A percentile compares a stretch with the other conserved stretches of the same genome.
These are phyloP conservation scores for Phragmatobia fuliginosa DNA, from an alignment of 2,888 invertebrate species.

Conservation along the genomic window DNA sequence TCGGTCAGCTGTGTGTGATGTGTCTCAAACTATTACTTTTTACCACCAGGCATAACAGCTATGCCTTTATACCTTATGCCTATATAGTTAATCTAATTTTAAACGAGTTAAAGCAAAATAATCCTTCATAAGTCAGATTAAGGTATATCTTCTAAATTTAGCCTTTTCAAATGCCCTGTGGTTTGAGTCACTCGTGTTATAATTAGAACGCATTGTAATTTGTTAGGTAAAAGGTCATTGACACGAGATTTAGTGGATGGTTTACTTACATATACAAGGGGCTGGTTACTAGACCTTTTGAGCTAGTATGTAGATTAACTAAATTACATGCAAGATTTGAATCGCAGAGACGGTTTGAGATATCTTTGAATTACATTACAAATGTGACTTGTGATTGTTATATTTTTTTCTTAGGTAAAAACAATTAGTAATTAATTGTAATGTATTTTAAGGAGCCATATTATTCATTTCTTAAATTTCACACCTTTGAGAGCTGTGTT, in stretches of 20 bases:
- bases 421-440: too few relatives aligned
- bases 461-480: too few relatives aligned
- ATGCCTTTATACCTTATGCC: neutral
- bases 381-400: neutral
- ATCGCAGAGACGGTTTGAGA: neutral
- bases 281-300: neutral
- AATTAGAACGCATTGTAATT: neutral
- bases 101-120: neutral
- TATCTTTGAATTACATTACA: conserved; percentile 1
- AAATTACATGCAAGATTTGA: neutral
- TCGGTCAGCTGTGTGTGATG: neutral
- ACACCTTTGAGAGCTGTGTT: too few relatives aligned
- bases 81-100: neutral
- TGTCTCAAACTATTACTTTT: neutral
- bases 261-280: neutral
- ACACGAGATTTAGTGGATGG: neutral
- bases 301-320: neutral
- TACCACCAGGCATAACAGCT: too few relatives aligned
- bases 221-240: neutral
- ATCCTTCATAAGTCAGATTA: neutral
- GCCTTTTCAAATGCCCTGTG: too few relatives aligned
- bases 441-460: too few relatives aligned
- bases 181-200: neutral
- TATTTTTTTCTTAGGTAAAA: neutral
- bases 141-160: conserved; percentile 3